Percentiles rank a stretch among this genome's conserved stretches.
These are phyloP conservation scores for Nilaparvata lugens DNA, from an alignment of 1,140 invertebrate species.

Conservation along the genomic window DNA sequence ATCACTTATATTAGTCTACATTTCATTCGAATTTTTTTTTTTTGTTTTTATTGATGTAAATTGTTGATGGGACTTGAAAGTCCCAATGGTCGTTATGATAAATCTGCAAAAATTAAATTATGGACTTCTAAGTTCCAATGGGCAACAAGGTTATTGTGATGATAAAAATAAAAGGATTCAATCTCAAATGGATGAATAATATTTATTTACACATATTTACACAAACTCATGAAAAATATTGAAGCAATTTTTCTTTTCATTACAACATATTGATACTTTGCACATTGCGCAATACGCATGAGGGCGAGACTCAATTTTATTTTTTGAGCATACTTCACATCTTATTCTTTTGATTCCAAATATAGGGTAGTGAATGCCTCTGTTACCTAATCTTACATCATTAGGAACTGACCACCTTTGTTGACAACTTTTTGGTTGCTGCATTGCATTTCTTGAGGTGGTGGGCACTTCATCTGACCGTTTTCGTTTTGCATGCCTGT, in stretches of 20 bases:
- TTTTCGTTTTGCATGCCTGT: no score
- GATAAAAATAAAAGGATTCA: no score
- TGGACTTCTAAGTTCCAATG: no score
- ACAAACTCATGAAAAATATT: background rate
- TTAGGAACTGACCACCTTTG: background rate
- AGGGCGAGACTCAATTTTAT: background rate
- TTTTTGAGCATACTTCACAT: background rate
- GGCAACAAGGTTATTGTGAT: no score
- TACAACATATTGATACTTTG: background rate
- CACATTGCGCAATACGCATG: background rate
- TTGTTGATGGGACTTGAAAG: no score
- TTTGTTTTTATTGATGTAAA: no score
- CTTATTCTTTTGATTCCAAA: background rate
- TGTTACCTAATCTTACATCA: background rate
- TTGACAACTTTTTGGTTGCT: background rate
- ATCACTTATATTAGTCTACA: no score
- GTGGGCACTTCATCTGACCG: background rate
- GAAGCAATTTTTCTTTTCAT: conserved; percentile 2
- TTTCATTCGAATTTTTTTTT: no score
- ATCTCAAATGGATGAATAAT: no score
- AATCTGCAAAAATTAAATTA: no score
- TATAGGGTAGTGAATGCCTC: background rate
- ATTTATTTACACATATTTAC: no score
- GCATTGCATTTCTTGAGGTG: background rate
- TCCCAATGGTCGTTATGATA: no score